These are phyloP conservation scores for Platyura marginata DNA, from an alignment of 1,140 invertebrate genomes.

Conservation along the genomic window DNA sequence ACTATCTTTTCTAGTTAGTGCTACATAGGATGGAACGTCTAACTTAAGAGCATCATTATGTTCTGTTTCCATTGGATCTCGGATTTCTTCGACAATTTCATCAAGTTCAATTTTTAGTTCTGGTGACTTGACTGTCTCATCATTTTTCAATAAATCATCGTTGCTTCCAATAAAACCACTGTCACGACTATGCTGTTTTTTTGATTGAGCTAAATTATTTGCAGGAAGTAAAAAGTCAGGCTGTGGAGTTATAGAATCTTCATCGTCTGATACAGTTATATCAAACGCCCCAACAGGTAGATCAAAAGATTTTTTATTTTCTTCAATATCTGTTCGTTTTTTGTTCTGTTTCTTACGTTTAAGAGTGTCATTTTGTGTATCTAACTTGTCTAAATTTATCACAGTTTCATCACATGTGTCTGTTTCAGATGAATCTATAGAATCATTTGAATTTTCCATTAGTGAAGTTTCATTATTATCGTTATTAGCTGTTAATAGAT, in stretches of 20 bases:
- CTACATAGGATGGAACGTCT: constrained; percentile 10
- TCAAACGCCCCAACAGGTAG: constrained; percentile 31
- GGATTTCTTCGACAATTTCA: constrained; percentile 31
- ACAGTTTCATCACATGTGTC: constrained; percentile 54
- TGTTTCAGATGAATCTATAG: constrained; percentile 50
- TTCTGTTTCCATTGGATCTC: constrained; percentile 22
- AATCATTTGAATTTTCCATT: constrained; percentile 21
- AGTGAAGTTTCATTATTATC: constrained; percentile 30
- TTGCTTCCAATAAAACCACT: constrained; percentile 77
- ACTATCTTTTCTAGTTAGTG: constrained; percentile 61
- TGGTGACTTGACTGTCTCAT: constrained; percentile 28
- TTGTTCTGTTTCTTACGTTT: constrained; percentile 60
- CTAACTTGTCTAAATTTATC: constrained; percentile 42
- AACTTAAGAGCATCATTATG: constrained; percentile 25
- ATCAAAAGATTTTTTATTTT: constrained; percentile 30
- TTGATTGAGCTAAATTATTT: constrained; percentile 30
- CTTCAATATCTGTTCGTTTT: constrained; percentile 35
- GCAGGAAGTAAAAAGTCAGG: constrained; percentile 25
- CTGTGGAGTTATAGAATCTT: constrained; percentile 39
- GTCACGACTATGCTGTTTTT: constrained; percentile 63
- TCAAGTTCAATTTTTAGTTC: constrained; percentile 34
- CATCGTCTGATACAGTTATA: constrained; percentile 31
- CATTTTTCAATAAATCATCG: constrained; percentile 56
- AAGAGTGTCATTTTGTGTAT: constrained; percentile 57
- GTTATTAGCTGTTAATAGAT: constrained; percentile 36